Base-by-base conservation (phyloP, 2,113 vertebrate species). In the Lasiurus borealis region DNA sequence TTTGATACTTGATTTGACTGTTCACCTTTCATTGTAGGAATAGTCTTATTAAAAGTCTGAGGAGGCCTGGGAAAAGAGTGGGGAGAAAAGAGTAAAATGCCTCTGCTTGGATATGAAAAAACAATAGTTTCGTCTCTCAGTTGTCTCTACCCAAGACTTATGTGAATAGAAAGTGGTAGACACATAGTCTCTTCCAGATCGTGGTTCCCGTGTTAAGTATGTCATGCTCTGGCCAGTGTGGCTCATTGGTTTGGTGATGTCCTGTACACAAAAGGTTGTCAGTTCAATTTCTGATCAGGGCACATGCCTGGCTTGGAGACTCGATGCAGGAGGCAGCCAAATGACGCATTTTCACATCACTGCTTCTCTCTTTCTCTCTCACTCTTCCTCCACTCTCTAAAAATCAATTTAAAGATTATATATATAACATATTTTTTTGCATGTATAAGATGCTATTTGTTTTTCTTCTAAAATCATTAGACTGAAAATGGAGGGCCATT, bases 1-100 rank as follows among this genome's bases (percentile, higher is more conserved):
- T 80, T 40, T 75, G 23, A 85, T 50, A 21, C 36, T 57, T 46
- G 64, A 85, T 68, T 86, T 11, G 12, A 59, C 15, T 27, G 71
- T 90, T 76, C n/a, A n/a, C 66, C 85, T 85, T 57, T 59, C 80
- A 48, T 34, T 19, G 68, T 19, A 88, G 50, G 68, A 76, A 85
- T 62, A 93, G 86, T 34, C 57, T 29, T 31, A 68, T 88, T 1
- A 1, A 54, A 86, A 78, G 44, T 27, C 66, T 86, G 40, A 40
- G 50, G 36, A 78, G 54, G 16, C 69, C 40, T 19, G 12, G 54
- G 29, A 5, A 80, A 31, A 5, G 2, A 23, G 31, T 3, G 7
- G 13, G 14, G 85, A 69, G 25, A 44, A 19, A 36, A 59, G 27
- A 72, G n/a, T 1, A 12, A 19, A 7, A 52, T 48, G 54, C 25